Percentiles rank a stretch among this genome's conserved stretches.
phyloP scores from a whole-genome alignment of 2,888 invertebrate species.

The Nowickia ferox region DNA sequence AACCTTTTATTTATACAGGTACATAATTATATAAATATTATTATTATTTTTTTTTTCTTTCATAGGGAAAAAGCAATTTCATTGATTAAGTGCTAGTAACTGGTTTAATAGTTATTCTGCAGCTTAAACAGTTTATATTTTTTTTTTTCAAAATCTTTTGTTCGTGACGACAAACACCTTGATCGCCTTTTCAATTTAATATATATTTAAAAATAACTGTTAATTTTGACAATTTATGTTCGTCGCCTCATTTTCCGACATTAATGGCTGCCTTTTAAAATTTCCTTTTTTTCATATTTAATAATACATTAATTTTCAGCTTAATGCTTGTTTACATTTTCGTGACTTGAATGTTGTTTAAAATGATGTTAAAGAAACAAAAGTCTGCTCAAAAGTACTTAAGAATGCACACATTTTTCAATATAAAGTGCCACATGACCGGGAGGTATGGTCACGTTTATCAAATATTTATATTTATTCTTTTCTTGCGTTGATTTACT shows the following conservation, averaged over 20 bases:
- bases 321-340: conserved; percentile 44
- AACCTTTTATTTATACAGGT: conserved; percentile 32
- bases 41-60: not conserved
- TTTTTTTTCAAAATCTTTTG: not conserved
- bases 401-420: conserved; percentile 52
- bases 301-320: conserved; percentile 46
- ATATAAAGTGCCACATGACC: conserved; percentile 58
- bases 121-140: not conserved
- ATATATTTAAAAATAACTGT: not conserved
- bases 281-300: not conserved
- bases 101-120: not conserved
- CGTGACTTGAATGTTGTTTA: conserved; percentile 66
- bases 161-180: not conserved
- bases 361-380: conserved; percentile 36
- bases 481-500: conserved; percentile 58
- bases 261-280: not conserved
- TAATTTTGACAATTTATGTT: conserved; percentile 13
- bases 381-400: not conserved
- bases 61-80: not conserved
- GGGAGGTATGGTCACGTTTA: conserved; percentile 70
- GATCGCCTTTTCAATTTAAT: conserved; percentile 24
- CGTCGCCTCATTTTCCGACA: conserved; percentile 5
- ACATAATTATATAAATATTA: no score
- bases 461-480: conserved; percentile 49
- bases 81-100: not conserved